Evolutionary conservation across 23 tunicate genomes (phyloP), one percentile per base, ranked within the genome.

Genomic region (Oikopleura albicans): DNA sequence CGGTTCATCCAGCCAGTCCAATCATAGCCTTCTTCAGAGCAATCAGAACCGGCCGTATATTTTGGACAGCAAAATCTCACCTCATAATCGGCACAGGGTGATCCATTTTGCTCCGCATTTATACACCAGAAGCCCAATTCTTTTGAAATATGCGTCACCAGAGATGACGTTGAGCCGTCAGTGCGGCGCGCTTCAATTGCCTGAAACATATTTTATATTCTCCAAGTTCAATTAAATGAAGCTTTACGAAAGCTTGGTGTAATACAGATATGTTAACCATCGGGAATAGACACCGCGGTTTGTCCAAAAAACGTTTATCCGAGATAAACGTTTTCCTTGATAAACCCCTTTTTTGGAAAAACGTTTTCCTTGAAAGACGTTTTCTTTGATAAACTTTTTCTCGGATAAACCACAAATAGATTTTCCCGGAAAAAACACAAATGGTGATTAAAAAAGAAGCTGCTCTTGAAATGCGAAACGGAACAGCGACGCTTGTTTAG

Each of bases 111-210:
- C 37, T 71, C 79, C 37, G 27, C 35, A 37, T 71, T 71, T 34
- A 71, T 71, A 29, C 79, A 71, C 79, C 79, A 71, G 79, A 71
- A 71, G 28, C 79, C 79, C 4, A 71, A 37, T 31, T 71, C 79
- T 31, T 29, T 16, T 16, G 79, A 71, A 71, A 71, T 71, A 71
- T 71, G 79, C 2, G 79, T 37, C 4, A 71, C 79, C 79, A 71
- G 2, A 22, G 33, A 4, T 34, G 79, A 12, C 34, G 79, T 71
- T 16, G 79, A 71, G 31, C 34, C 79, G 37, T 71, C 79, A 2
- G 35, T 29, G 2, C 79, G 79, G 34, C 31, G 33, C 2, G 79
- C 79, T 71, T 71, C 36, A 16, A 71, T 29, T 12, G 36, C 79
- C 33, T 31, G n/a, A n/a, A n/a, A n/a, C n/a, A n/a, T n/a, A n/a